Conservation (phyloP, 2,113 vertebrate species). For the Podiceps cristatus region DNA sequence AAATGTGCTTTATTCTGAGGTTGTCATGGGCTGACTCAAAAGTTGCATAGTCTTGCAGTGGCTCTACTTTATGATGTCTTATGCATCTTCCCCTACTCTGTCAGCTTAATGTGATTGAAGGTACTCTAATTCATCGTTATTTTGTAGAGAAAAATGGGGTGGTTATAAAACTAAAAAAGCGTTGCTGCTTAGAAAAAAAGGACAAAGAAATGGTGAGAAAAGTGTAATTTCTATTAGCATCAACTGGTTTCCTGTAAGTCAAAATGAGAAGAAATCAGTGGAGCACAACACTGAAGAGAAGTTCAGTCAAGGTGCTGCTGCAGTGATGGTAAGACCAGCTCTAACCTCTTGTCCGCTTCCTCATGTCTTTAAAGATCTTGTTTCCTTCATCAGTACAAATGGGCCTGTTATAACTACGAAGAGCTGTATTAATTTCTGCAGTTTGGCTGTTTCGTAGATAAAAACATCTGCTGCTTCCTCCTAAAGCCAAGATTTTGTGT, state of each 20-base stretch:
- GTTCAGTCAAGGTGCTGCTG: background rate
- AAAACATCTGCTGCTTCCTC: background rate
- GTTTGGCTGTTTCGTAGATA: background rate
- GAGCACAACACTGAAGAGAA: background rate
- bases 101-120: background rate
- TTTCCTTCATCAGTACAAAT: background rate
- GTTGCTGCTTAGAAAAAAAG: background rate
- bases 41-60: background rate
- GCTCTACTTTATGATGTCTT: background rate
- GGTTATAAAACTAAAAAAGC: background rate
- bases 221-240: background rate
- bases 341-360: background rate
- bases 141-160: background rate
- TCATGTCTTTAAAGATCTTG: background rate
- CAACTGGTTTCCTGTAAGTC: background rate
- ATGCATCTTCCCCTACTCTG: background rate
- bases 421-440: background rate
- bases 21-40: background rate
- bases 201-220: background rate
- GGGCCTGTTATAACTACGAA: background rate
- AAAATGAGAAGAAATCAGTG: background rate
- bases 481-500: background rate
- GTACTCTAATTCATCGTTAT: background rate
- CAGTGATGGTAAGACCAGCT: background rate
- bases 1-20: background rate